Percentiles rank a stretch among this genome's conserved stretches.
Conservation (phyloP, 1,140 invertebrate genomes). For the Coptotermes formosanus region DNA sequence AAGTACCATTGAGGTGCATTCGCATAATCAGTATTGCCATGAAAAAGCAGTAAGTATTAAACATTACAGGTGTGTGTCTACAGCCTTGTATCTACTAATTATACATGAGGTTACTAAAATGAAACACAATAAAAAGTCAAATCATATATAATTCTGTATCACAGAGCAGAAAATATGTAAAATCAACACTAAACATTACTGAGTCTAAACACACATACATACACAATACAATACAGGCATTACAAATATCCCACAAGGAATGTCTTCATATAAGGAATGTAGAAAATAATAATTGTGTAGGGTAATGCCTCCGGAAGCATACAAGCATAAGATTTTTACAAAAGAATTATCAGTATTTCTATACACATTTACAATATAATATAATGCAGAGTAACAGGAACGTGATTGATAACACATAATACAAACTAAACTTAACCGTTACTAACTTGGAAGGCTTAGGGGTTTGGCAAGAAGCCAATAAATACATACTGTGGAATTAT, state of each 20-base stretch:
- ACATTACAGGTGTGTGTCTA: too few relatives aligned
- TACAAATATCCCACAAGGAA: not conserved
- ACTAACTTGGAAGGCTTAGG: not conserved
- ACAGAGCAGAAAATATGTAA: conserved; percentile 8
- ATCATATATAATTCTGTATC: conserved; percentile 13
- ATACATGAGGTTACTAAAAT: not conserved
- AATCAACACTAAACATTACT: not conserved
- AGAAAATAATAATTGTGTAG: not conserved
- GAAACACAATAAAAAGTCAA: conserved; percentile 17
- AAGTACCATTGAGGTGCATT: too few relatives aligned
- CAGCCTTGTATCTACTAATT: too few relatives aligned
- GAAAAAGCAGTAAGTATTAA: too few relatives aligned
- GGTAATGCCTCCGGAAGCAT: conserved; percentile 6
- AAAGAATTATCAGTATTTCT: too few relatives aligned
- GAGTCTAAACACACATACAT: not conserved
- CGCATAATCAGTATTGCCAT: too few relatives aligned
- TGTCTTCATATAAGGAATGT: too few relatives aligned
- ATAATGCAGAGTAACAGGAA: too few relatives aligned
- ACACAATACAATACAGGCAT: not conserved
- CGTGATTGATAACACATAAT: not conserved
- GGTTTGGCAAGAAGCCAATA: not conserved
- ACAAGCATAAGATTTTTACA: not conserved
- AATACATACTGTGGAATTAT: not conserved
- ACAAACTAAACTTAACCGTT: not conserved
- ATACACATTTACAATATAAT: too few relatives aligned